Conservation (phyloP, 2,888 invertebrate genomes). For the Epinotia bilunana region DNA sequence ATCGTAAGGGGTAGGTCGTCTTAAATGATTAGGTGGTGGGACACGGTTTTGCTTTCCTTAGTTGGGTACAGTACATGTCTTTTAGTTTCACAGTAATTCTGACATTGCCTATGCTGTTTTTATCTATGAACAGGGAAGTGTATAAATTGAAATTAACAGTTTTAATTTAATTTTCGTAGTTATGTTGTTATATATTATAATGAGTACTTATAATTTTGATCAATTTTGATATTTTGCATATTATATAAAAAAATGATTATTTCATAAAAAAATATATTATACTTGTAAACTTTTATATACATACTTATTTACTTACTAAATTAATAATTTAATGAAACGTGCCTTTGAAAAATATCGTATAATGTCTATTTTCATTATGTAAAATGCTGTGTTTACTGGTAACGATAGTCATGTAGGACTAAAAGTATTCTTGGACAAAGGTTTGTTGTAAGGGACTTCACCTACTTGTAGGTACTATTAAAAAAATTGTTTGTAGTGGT, state of each 20-base stretch:
- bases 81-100: neutral
- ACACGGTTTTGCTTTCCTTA: neutral
- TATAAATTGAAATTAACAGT: no score
- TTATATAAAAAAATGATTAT: no score
- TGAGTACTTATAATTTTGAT: no score
- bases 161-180: neutral
- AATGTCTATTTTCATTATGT: neutral
- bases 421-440: neutral
- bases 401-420: neutral
- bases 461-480: neutral
- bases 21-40: neutral
- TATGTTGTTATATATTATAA: no score
- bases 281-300: no score
- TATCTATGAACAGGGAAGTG: neutral
- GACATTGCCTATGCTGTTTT: neutral
- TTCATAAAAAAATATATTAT: no score
- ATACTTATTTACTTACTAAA: no score
- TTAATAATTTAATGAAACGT: neutral
- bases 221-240: no score
- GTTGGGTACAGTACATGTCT: neutral
- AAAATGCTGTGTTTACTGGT: neutral
- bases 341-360: neutral
- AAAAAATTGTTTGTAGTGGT: no score
- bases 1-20: no score
- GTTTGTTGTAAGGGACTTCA: neutral